Evolutionary conservation across 2,797 vertebrate genomes (phyloP).

Genomic region (Cygnus olor): DNA sequence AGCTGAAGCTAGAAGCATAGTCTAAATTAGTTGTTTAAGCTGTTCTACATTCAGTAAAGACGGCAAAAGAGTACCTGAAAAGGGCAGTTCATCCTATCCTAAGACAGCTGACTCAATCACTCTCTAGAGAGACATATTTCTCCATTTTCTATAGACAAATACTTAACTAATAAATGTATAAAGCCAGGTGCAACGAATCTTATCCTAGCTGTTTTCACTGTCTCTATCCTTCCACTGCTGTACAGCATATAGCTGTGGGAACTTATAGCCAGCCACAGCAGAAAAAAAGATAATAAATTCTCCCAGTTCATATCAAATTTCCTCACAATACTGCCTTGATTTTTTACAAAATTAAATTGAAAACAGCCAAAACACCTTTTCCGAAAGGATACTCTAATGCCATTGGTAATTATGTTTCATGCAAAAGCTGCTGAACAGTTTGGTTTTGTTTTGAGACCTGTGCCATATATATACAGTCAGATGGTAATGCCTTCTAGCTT

Average conservation of each 20-base stretch:
- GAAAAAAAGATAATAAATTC: not conserved
- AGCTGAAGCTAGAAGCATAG: not conserved
- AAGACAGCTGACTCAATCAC: not conserved
- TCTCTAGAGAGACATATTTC: not conserved
- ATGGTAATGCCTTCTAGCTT: not conserved
- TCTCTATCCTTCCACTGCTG: not conserved
- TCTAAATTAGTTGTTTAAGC: not conserved
- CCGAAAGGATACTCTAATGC: not conserved
- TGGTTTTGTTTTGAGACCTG: not conserved
- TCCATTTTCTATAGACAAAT: not conserved
- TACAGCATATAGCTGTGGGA: not conserved
- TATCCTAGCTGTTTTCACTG: not conserved
- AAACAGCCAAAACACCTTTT: not conserved
- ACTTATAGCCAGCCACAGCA: not conserved
- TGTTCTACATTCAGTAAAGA: not conserved
- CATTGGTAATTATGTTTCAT: not conserved
- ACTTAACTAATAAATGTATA: not conserved
- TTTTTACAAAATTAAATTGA: not conserved
- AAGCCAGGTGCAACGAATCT: not conserved
- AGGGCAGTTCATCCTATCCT: not conserved
- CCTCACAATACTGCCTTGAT: not conserved
- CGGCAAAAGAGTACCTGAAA: not conserved
- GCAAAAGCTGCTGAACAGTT: not conserved
- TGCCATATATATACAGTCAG: fast-evolving
- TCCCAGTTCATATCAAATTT: not conserved